Evolutionary conservation across 1,140 invertebrate genomes (phyloP), one percentile per base, ranked within the genome.

Genomic region (Adoxophyes honmai): DNA sequence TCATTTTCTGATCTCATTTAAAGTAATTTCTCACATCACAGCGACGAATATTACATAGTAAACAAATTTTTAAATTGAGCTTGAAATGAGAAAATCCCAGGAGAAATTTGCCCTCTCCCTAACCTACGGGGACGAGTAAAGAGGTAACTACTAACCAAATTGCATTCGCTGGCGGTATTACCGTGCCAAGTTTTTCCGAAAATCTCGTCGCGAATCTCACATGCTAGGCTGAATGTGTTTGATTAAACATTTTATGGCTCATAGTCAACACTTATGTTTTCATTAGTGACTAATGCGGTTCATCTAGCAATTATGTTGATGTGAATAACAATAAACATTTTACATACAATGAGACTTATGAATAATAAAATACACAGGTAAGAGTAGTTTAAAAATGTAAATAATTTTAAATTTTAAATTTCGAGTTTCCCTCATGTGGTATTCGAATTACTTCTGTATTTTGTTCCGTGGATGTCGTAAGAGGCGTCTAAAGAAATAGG

Each of bases 121-220:
- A 66, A 60, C 55, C 66, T 67, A 57, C 62, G 70, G 62, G 66
- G 68, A 34, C 44, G 66, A 66, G 68, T 80, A 84, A 81, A 81
- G 71, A 79, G 75, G 73, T 84, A 75, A 84, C 73, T 79, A 69
- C 76, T 78, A 81, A 78, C 74, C 74, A 82, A 85, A 84, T 85
- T 81, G 74, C 74, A 82, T 73, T 73, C 70, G 68, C 61, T 58
- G 54, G 61, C 60, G 64, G 65, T 66, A 78, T 75, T 67, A 69
- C 65, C 68, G 57, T 68, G 64, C 68, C 66, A 69, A 70, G 59
- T 70, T 69, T 62, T 42, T 52, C 38, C 55, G 68, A 71, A 70
- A 66, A 55, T 57, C 36, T n/a, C 42, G 21, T 4, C 11, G 56
- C 10, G 11, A 52, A 39, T 52, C 9, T 38, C 21, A 39, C 52